Evolutionary conservation across 1,140 invertebrate species (phyloP).

Genomic region (Drosophila setifemur): DNA sequence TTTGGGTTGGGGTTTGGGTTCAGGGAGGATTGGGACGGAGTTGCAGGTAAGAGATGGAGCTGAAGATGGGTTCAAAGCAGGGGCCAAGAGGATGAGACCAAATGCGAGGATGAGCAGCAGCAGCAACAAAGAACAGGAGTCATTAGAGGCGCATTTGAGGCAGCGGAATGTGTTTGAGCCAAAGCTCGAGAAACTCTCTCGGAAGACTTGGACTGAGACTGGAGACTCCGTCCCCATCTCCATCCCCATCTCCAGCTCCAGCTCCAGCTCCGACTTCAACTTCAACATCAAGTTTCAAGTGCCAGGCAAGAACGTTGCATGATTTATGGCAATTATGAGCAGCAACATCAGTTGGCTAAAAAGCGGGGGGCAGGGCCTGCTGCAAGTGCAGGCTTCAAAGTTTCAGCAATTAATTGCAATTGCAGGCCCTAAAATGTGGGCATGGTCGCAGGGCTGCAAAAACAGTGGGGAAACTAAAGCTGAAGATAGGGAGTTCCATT

Average conservation of each 20-base stretch:
- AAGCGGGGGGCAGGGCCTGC: neutral
- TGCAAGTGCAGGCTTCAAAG: conserved; percentile 42
- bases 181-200: conserved; percentile 20
- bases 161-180: conserved; percentile 61
- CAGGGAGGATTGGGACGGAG: no score
- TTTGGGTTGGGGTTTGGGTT: conserved; percentile 4
- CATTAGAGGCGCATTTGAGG: conserved; percentile 75
- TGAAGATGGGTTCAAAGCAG: conserved; percentile 4
- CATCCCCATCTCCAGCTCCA: neutral
- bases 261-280: conserved; percentile 18
- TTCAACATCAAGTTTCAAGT: conserved; percentile 53
- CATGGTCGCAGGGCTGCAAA: neutral
- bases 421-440: conserved; percentile 26
- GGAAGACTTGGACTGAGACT: neutral
- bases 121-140: conserved; percentile 75
- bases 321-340: conserved; percentile 79
- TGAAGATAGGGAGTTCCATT: no score
- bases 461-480: neutral
- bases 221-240: neutral
- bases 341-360: conserved; percentile 25
- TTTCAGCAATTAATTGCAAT: conserved; percentile 50
- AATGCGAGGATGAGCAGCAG: conserved; percentile 16
- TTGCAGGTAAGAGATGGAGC: neutral
- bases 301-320: conserved; percentile 67
- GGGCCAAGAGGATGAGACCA: neutral